A percentile compares a stretch with the other conserved stretches of the same genome.
Evolutionary conservation across 2,797 vertebrate species (phyloP).

Genomic region (Phataginus tetradactyla): DNA sequence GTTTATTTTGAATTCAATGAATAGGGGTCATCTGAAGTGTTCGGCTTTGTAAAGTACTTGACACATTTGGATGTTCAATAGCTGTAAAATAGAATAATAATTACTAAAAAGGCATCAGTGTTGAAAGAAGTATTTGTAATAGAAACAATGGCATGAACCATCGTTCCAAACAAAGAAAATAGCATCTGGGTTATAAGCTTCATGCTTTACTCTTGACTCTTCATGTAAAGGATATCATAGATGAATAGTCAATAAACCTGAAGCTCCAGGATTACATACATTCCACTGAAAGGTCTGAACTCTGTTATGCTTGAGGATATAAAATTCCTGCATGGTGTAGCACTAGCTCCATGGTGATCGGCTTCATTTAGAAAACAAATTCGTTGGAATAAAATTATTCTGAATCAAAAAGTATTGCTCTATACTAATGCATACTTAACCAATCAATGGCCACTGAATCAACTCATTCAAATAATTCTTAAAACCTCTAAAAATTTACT

Average conservation of each 20-base stretch:
- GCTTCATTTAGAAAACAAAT: background rate
- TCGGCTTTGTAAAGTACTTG: background rate
- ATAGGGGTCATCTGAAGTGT: background rate
- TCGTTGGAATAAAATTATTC: background rate
- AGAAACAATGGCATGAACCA: background rate
- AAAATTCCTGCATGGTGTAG: background rate
- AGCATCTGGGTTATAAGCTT: background rate
- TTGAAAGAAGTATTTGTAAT: background rate
- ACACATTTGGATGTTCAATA: background rate
- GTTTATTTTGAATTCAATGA: background rate
- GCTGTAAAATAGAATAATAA: background rate
- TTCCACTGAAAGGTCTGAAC: background rate
- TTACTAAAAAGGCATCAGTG: background rate
- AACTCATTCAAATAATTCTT: background rate
- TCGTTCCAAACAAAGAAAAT: constrained; percentile 14
- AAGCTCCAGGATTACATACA: background rate
- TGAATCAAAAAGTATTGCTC: background rate
- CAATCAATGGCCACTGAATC: background rate
- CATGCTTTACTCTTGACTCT: background rate
- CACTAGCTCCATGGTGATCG: background rate
- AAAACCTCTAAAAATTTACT: background rate
- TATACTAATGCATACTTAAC: background rate
- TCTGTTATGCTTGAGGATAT: background rate
- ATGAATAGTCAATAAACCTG: background rate
- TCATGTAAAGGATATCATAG: background rate